Conservation (phyloP, 2,888 invertebrate species). For the Plutella xylostella region DNA sequence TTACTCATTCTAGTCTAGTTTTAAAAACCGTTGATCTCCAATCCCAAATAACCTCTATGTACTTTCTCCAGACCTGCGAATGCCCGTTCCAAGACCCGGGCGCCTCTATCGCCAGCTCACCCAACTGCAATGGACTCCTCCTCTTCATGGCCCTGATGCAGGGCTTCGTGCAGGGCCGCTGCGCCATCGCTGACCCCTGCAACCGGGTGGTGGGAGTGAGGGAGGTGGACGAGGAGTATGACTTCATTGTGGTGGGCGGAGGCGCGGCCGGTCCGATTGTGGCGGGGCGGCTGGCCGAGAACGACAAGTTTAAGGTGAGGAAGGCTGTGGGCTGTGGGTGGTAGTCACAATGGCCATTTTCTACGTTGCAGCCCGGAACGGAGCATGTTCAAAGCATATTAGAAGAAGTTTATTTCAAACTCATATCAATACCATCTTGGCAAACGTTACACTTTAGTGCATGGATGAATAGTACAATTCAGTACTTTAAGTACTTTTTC, state of each 20-base stretch:
- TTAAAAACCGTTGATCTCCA: no score
- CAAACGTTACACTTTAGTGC: background rate
- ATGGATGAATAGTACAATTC: background rate
- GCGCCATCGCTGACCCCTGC: constrained; percentile 49
- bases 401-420: background rate
- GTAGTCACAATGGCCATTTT: background rate
- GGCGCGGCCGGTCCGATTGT: constrained; percentile 66
- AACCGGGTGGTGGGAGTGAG: constrained; percentile 42
- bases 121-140: constrained; percentile 54
- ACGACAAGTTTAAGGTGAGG: constrained; percentile 47
- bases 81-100: constrained; percentile 53
- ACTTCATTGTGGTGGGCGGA: constrained; percentile 67
- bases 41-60: no score
- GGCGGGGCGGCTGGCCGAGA: constrained; percentile 62
- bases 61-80: constrained; percentile 28
- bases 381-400: background rate
- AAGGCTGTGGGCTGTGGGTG: background rate
- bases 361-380: background rate
- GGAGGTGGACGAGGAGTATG: constrained; percentile 45
- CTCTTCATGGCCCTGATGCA: constrained; percentile 66
- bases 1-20: no score
- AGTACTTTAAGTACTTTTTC: background rate
- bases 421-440: background rate
- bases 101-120: constrained; percentile 51
- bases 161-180: constrained; percentile 46